Base-by-base conservation (phyloP, 2,113 vertebrate genomes). In the Sterrhoptilus dennistouni region DNA sequence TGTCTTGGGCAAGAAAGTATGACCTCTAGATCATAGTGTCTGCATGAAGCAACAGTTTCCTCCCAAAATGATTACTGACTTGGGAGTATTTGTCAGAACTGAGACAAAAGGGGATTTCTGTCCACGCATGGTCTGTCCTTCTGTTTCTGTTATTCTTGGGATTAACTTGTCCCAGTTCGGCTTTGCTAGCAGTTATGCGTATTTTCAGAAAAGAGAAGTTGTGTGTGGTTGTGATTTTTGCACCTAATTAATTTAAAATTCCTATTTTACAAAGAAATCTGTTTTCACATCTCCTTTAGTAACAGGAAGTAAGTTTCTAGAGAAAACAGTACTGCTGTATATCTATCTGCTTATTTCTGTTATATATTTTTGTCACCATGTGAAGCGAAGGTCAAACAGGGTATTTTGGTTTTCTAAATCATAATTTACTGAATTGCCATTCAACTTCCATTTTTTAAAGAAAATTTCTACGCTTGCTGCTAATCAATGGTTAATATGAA, bases 61-160 rank as follows among this genome's bases (percentile, higher is more conserved):
- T 92, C 71, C 52, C 87, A 71, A 15, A 71, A 78, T 86, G 28
- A 86, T 96, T 75, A 53, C 64, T 91, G 54, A 4, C 59, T 80
- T 88, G 92, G 86, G 90, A 93, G 24, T 68, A 64, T 89, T 81
- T 94, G 69, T 92, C 95, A 90, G 56, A 16, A 1, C 52, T 56
- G 52, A 72, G 60, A 80, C 47, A 53, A 90, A 92, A 89, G 90
- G 79, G 95, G 79, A 90, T 93, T 91, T 93, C 94, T 92, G 68
- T 74, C 31, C 56, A 29, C 83, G 47, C 6, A 4, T 44, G 29
- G 2, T 63, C 82, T 45, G 35, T 54, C 27, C 53, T 88, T 49
- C 61, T 83, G 28, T 76, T 92, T 77, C 83, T 77, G 35, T 66
- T 86, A 74, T 71, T 80, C 33, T 28, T 36, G 11, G 45, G 44